Base-by-base conservation (phyloP, 2,797 vertebrate species). In the Harpagifer antarcticus region DNA sequence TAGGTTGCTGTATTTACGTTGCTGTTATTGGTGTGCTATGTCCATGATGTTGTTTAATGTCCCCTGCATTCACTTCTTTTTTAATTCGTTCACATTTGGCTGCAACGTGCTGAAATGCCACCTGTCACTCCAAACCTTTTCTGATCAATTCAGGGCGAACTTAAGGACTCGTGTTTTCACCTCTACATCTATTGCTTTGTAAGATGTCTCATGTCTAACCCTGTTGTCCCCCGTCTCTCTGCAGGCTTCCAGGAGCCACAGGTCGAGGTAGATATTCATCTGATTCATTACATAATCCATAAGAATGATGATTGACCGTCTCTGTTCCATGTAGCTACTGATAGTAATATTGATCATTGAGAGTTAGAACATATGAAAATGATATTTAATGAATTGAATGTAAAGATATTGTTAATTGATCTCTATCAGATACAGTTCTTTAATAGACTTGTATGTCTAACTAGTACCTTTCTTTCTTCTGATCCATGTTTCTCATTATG, bases 191-290 rank as follows among this genome's bases (percentile, higher is more conserved):
- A 9, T 37, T 37, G 33, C 37, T 37, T 9, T 37, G 33, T 37
- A 37, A 7, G 1, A 27, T 5, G 27, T 27, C 12, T 68, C 2
- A 31, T 31, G 55, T 3, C 14, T 43, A 33, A 47, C 44, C 23
- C 49, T 57, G 3, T 33, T 17, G 13, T 37, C 17, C 16, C 72
- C 9, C 64, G 5, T 59, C 11, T 2, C 42, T 83, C 78, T 67
- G 14, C 87, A 95, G 95, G 89, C 12, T 90, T 83, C 89, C 82
- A 89, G 64, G 90, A 88, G 1, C 27, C 87, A 65, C 81, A 89
- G 49, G 92, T 92, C 85, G 89, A 93, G 94, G 95, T 95, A 93
- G 92, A 85, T 82, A 86, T 76, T 47, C 17, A 72, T 45, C 37
- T 37, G 8, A 37, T 9, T 37, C 8, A 9, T 37, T 37, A 1